Evolutionary conservation across 2,888 invertebrate species (phyloP), one percentile per base, ranked within the genome.

Genomic region (Brachyptera putata): DNA sequence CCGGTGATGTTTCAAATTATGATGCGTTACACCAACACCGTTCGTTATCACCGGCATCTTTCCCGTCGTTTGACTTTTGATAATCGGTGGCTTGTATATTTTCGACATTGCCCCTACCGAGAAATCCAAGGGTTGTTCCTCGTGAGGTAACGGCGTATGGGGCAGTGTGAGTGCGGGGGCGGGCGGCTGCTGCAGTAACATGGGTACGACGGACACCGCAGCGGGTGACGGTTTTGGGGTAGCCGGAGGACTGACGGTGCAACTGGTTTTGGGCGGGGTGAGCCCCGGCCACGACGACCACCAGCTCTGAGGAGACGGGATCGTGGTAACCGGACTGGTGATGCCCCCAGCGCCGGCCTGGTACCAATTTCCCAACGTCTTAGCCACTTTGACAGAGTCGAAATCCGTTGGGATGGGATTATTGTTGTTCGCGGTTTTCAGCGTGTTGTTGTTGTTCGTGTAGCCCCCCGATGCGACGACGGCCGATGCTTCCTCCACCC

Each of bases 41-140:
- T 71, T 75, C 64, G 53, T 18, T 4, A 50, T 74, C 73, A n/a
- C n/a, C 64, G 74, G 66, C 64, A 76, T 65, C 72, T 75, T 73
- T 73, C 74, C 74, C 62, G 75, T 74, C 18, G 58, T 30, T 39
- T 57, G 14, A 14, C 49, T 49, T 26, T 58, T 61, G 53, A 50
- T n/a, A n/a, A n/a, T 37, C 14, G 66, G 67, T 67, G 75, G 74
- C 56, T 74, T 74, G 65, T 80, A 76, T 16, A 36, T 55, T 9
- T 22, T 56, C 25, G 56, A 60, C 63, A 63, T 63, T 5, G 61
- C 53, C 22, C 61, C 63, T 14, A 63, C 63, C 74, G 86, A 86
- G 77, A 86, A 87, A 79, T 87, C 87, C 69, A 86, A 79, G 68
- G 86, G 86, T 76, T 86, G 86, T 73, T 82, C 82, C 41, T 72